Percentiles rank a stretch among this genome's conserved stretches.
Evolutionary conservation across 2,113 vertebrate species (phyloP).

Genomic region (Melanocharis versteri): DNA sequence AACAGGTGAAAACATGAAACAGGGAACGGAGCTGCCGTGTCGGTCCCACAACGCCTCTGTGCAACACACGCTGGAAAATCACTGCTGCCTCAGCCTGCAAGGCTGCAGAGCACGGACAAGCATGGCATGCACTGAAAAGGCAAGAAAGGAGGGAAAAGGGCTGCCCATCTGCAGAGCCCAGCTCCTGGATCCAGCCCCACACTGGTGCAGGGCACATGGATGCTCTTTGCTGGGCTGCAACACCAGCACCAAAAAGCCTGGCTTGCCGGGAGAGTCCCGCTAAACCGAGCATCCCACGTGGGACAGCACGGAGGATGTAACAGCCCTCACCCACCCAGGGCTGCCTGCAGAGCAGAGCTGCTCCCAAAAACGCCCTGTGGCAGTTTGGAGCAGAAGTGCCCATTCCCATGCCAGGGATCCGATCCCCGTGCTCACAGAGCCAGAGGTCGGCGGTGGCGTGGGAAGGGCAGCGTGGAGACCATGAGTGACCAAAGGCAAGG

Average conservation of each 20-base stretch:
- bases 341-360: not conserved
- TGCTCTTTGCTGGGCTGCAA: not conserved
- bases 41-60: not conserved
- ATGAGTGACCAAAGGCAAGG: not conserved
- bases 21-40: not conserved
- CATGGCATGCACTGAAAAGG: not conserved
- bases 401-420: fast-evolving
- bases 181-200: not conserved
- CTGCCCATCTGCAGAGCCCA: not conserved
- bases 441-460: fast-evolving
- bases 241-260: not conserved
- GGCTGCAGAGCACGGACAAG: not conserved
- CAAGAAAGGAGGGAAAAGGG: not conserved
- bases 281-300: fast-evolving
- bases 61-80: not conserved
- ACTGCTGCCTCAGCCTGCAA: not conserved
- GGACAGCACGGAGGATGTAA: fast-evolving
- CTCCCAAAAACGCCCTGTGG: not conserved
- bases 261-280: fast-evolving
- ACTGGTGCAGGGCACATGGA: fast-evolving
- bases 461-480: not conserved
- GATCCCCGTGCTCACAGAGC: fast-evolving
- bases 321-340: not conserved
- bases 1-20: constrained; percentile 38
- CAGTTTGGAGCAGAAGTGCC: not conserved